These are phyloP conservation scores for Morone saxatilis DNA, from an alignment of 2,113 vertebrate species.

Conservation along the genomic window DNA sequence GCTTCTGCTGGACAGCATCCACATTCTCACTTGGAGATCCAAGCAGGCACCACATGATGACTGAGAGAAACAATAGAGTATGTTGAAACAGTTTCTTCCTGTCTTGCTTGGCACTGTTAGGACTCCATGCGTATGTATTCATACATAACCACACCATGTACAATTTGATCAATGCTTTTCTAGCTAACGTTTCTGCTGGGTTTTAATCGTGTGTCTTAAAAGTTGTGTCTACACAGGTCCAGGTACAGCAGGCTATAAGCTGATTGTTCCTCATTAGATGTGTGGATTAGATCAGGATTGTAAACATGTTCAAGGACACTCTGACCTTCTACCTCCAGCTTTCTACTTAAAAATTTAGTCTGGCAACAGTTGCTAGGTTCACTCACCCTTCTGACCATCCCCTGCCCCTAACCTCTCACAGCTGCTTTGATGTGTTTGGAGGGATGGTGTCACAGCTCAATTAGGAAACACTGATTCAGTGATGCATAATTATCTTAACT, in stretches of 20 bases:
- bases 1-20: conserved; percentile 37
- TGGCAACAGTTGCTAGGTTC: conserved; percentile 37
- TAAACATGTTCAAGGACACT: conserved; percentile 61
- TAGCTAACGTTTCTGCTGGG: neutral
- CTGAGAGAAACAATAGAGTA: neutral
- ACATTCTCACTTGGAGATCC: conserved; percentile 27
- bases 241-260: conserved; percentile 25
- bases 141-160: neutral
- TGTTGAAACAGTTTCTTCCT: neutral
- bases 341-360: conserved; percentile 31
- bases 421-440: conserved; percentile 41
- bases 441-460: conserved; percentile 36
- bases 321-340: conserved; percentile 24
- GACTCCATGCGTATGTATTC: neutral
- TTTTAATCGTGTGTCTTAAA: neutral
- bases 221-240: neutral
- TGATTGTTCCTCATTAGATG: conserved; percentile 58
- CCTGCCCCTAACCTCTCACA: conserved; percentile 13
- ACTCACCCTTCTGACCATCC: conserved; percentile 2
- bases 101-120: neutral
- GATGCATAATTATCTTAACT: conserved; percentile 27
- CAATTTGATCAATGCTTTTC: neutral
- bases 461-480: conserved; percentile 28
- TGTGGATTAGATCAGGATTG: conserved; percentile 53
- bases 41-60: neutral